These are phyloP conservation scores for Eristalinus aeneus DNA, from an alignment of 2,888 invertebrate species.

Conservation along the genomic window DNA sequence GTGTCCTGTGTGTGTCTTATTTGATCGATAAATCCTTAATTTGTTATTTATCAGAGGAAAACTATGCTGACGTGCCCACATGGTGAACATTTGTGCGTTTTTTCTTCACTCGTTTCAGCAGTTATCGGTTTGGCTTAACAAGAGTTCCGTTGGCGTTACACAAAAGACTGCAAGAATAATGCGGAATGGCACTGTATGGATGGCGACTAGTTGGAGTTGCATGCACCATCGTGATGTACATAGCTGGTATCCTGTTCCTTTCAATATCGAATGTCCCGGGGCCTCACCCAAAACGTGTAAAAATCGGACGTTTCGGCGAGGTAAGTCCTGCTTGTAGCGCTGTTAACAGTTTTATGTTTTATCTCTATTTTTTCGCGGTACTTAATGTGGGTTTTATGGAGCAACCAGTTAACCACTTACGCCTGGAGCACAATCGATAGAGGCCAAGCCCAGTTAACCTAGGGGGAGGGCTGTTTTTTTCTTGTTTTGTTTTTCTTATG, in stretches of 20 bases:
- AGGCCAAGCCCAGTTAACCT: not conserved
- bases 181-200: slow-evolving; percentile 80
- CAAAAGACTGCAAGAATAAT: slow-evolving; percentile 71
- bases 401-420: not conserved
- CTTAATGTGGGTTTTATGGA: not conserved
- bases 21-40: slow-evolving; percentile 55
- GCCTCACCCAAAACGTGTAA: slow-evolving; percentile 77
- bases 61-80: slow-evolving; percentile 6
- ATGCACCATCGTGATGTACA: slow-evolving; percentile 80
- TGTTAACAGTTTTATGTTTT: not conserved
- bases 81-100: not conserved
- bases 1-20: slow-evolving; percentile 18
- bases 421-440: not conserved
- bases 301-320: slow-evolving; percentile 78
- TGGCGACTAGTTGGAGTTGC: slow-evolving; percentile 81
- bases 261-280: slow-evolving; percentile 80
- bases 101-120: slow-evolving; percentile 35
- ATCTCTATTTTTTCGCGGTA: not conserved
- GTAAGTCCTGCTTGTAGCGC: slow-evolving; percentile 72
- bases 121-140: slow-evolving; percentile 35
- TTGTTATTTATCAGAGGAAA: slow-evolving; percentile 11
- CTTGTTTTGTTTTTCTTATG: not conserved
- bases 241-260: slow-evolving; percentile 79
- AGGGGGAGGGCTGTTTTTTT: not conserved
- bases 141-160: slow-evolving; percentile 58